Conservation (phyloP, 2,113 vertebrate species). For the Barbus barbus region DNA sequence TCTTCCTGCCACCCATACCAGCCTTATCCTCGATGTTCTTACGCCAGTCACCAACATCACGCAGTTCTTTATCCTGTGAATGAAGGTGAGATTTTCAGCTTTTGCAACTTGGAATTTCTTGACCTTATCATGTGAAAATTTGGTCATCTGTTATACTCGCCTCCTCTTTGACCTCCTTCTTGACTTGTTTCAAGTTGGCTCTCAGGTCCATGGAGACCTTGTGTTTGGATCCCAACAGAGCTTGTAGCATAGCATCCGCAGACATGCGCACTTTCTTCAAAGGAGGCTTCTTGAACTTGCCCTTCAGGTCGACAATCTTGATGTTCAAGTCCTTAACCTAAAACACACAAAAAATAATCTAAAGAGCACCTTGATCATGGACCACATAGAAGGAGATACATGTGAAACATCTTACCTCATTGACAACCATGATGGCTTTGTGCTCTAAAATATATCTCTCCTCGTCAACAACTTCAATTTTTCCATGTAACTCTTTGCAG, state of each 20-base stretch:
- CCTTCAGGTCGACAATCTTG: conserved; percentile 93
- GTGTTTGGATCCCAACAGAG: no score
- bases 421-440: conserved; percentile 84
- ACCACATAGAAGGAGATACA: not conserved
- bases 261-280: no score
- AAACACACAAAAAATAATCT: not conserved
- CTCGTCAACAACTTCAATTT: conserved; percentile 88
- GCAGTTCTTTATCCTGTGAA: conserved; percentile 84
- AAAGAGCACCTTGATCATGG: not conserved
- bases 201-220: no score
- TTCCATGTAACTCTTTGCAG: conserved; percentile 83
- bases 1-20: conserved; percentile 94
- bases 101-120: not conserved
- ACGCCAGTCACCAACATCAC: conserved; percentile 92
- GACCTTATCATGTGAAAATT: not conserved
- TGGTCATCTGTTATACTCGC: conserved; percentile 64
- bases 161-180: conserved; percentile 98
- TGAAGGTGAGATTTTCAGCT: not conserved
- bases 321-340: conserved; percentile 94
- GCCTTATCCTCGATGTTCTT: conserved; percentile 99
- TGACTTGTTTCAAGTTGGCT: conserved; percentile 70
- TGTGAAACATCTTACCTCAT: conserved; percentile 79
- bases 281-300: conserved; percentile 93
- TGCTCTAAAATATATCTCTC: conserved; percentile 89
- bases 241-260: no score